These are phyloP conservation scores for Ephialtes manifestator DNA, from an alignment of 2,888 invertebrate species.

Conservation along the genomic window DNA sequence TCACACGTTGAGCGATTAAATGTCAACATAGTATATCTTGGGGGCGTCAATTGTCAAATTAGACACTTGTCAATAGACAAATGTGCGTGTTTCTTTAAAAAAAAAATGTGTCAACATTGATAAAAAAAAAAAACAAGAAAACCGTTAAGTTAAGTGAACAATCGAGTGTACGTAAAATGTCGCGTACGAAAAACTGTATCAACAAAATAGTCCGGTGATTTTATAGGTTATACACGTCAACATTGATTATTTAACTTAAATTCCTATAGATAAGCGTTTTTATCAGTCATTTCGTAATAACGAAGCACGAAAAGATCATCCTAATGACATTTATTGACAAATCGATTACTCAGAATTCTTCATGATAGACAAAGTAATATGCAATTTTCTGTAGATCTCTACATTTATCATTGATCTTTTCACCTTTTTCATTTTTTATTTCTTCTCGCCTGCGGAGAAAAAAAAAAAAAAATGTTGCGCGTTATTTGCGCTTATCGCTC, in stretches of 20 bases:
- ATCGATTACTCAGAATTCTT: neutral
- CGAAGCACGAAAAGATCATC: neutral
- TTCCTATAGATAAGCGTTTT: neutral
- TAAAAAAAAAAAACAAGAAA: neutral
- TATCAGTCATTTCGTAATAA: neutral
- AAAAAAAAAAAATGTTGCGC: conserved; percentile 32
- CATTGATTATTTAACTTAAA: neutral
- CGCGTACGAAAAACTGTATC: neutral
- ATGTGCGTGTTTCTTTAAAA: neutral
- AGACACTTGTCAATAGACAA: conserved; percentile 45
- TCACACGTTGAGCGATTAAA: neutral
- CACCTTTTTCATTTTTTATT: neutral
- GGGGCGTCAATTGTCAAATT: conserved; percentile 59
- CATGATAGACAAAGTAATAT: neutral
- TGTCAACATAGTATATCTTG: neutral
- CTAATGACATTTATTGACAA: neutral
- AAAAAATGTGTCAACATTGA: neutral
- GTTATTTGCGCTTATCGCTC: neutral
- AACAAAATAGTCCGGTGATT: neutral
- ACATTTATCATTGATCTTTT: conserved; percentile 11
- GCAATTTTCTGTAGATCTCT: neutral
- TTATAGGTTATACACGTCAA: conserved; percentile 52
- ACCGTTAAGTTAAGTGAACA: neutral
- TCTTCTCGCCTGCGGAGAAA: neutral
- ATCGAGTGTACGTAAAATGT: neutral